A percentile compares a stretch with the other conserved stretches of the same genome.
Conservation (phyloP, 2,113 vertebrate genomes). For the Bubalus kerabau region DNA sequence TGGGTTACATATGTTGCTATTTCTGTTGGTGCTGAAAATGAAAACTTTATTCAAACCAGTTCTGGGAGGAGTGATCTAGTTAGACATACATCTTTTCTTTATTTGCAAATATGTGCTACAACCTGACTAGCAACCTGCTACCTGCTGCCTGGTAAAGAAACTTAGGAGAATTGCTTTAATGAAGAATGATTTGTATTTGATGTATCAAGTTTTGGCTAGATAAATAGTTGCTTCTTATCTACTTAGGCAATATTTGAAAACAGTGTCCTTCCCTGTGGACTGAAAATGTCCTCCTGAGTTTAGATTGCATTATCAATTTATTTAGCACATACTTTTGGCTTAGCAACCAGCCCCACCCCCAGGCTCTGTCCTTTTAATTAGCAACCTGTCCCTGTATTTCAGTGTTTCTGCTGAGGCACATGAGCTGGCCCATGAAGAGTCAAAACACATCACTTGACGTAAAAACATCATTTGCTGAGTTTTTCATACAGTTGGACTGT, state of each 20-base stretch:
- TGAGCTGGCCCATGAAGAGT: background rate
- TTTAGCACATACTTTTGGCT: background rate
- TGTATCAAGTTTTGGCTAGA: background rate
- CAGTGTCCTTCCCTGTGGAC: background rate
- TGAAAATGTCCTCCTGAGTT: background rate
- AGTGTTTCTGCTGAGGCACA: background rate
- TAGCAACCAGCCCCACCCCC: background rate
- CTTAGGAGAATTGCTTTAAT: background rate
- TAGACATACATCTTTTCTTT: background rate
- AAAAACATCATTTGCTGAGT: conserved; percentile 36
- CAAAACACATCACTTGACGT: background rate
- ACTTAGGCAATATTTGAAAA: conserved; percentile 31
- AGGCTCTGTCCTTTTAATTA: background rate
- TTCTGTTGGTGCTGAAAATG: background rate
- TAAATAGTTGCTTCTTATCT: background rate
- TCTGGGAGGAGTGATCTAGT: background rate
- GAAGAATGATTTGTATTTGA: conserved; percentile 6
- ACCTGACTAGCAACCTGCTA: background rate
- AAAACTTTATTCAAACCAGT: background rate
- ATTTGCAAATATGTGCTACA: background rate
- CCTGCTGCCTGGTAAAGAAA: background rate
- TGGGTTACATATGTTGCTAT: background rate
- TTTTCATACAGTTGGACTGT: background rate
- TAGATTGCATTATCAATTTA: background rate
- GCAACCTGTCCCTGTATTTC: conserved; percentile 7